Evolutionary conservation across 2,797 vertebrate species (phyloP), one percentile per base, ranked within the genome.

Genomic region (Jordanella pulchra): DNA sequence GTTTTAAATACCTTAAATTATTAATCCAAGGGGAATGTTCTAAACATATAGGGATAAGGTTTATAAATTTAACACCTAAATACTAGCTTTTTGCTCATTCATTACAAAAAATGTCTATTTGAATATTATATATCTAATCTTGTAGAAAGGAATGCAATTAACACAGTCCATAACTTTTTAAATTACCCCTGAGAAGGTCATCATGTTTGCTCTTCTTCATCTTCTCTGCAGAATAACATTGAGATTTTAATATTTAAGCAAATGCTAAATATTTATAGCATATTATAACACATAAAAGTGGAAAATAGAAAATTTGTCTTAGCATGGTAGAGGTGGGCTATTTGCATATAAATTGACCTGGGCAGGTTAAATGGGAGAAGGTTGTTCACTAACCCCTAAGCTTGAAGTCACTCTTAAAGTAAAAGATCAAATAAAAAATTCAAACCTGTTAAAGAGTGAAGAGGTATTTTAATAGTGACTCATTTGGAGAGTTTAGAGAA

Each of bases 201-300:
- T 54, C 51, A 54, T 54, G 10, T 54, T 54, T 54, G n/a, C n/a
- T 3, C 21, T 13, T 54, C 51, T 3, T 25, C 21, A 13, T 54
- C 51, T 13, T 25, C 11, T 54, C 2, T 54, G 51, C 14, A 25
- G 9, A 23, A 54, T 54, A n/a, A 54, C n/a, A 54, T 54, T 27
- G 25, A 25, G 51, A 54, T 54, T 54, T 54, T 54, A 54, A 54
- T 54, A 27, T 27, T 13, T 45, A 45, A 11, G 44, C 44, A 12
- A 12, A 54, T 54, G n/a, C 51, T 54, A 54, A 54, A 54, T 54
- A 54, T 54, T 25, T 54, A 54, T 54, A 27, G 51, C n/a, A 54
- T 54, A 54, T 27, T 54, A 27, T 14, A 25, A 12, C 51, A 25
- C n/a, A n/a, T 25, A 54, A 54, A 54, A 53, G 23, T 12, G 51